Evolutionary conservation across 2,797 vertebrate species (phyloP).

Genomic region (Sebastes kiyomatsui): DNA sequence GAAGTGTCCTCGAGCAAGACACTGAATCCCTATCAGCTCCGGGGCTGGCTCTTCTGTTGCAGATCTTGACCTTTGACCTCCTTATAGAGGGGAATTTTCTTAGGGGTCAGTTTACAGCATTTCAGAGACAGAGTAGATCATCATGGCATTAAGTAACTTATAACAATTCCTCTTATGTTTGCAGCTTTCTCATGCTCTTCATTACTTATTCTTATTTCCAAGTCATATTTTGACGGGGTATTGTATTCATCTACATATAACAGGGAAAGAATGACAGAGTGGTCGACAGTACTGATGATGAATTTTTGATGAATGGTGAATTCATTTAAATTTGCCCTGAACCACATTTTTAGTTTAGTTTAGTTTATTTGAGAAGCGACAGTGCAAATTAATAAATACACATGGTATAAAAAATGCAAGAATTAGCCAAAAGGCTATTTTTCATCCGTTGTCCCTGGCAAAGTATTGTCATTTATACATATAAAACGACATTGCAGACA

Average conservation of each 20-base stretch:
- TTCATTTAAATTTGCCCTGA: background rate
- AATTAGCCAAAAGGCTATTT: too few species aligned
- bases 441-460: too few species aligned
- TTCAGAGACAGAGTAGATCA: background rate
- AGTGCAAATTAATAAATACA: too few species aligned
- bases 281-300: background rate
- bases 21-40: background rate
- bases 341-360: too few species aligned
- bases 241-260: background rate
- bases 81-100: background rate
- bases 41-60: background rate
- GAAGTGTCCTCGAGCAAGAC: conserved; percentile 8
- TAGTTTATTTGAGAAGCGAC: too few species aligned
- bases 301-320: background rate
- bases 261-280: background rate
- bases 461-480: rapidly evolving
- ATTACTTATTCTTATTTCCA: background rate
- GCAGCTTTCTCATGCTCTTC: background rate
- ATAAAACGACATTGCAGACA: too few species aligned
- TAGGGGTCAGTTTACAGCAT: background rate
- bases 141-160: background rate
- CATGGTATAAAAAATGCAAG: too few species aligned
- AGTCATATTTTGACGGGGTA: background rate
- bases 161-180: background rate
- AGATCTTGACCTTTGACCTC: conserved; percentile 1